Conservation (phyloP, 2,113 vertebrate species). For the Egretta garzetta region DNA sequence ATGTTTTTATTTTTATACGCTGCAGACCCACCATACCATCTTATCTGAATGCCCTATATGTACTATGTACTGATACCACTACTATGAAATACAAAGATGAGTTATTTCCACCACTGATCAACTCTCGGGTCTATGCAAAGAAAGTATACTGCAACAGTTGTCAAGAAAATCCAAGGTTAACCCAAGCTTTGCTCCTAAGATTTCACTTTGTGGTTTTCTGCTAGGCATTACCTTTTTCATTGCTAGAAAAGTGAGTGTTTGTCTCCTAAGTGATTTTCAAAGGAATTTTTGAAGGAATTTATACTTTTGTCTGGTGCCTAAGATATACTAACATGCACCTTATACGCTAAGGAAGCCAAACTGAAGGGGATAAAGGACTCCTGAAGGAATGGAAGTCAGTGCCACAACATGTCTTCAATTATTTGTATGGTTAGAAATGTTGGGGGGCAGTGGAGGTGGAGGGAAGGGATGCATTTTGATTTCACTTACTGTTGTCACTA, state of each 20-base stretch:
- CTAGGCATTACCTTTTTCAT: not conserved
- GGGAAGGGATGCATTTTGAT: not conserved
- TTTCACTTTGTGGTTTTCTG: not conserved
- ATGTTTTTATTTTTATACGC: not conserved
- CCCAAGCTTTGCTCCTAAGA: not conserved
- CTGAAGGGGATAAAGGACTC: not conserved
- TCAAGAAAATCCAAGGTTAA: not conserved
- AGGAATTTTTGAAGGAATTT: not conserved
- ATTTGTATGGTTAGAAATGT: not conserved
- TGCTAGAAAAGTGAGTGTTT: not conserved
- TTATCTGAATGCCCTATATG: not conserved
- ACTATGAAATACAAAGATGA: not conserved
- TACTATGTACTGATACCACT: not conserved
- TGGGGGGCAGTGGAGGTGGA: fast-evolving
- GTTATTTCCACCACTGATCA: not conserved
- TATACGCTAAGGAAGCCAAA: not conserved
- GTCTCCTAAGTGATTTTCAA: not conserved
- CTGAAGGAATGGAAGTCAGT: not conserved
- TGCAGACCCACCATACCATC: not conserved
- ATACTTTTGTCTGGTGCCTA: not conserved
- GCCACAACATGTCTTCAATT: not conserved
- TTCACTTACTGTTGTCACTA: not conserved
- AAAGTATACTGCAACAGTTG: not conserved
- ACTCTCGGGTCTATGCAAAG: not conserved
- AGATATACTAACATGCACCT: not conserved